Evolutionary conservation across 2,888 invertebrate genomes (phyloP), one percentile per base, ranked within the genome.

Genomic region (Drosophila parthenogenetica): DNA sequence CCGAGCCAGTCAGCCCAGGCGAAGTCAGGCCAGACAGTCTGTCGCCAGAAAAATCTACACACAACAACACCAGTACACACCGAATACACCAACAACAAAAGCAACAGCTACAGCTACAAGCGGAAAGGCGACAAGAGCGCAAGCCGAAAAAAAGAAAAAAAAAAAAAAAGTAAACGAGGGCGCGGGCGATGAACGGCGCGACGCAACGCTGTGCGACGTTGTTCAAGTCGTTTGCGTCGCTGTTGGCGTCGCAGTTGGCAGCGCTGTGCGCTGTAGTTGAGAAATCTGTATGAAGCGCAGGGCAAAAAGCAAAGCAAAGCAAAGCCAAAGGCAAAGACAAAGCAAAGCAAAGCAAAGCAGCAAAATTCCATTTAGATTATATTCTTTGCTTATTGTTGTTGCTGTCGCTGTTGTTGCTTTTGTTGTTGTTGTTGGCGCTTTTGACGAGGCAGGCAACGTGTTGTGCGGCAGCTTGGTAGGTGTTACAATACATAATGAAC

Each of bases 341-440:
- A 70, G 69, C 77, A 69, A 83, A 70, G 69, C 77, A 69, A 83
- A 73, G 76, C 70, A 48, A 83, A 83, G 79, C 57, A 51, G 35
- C 79, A 80, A 79, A 86, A 86, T 81, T 86, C 78, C 84, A 85
- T 74, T 86, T 83, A 81, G 78, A 86, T 86, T 83, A 82, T 83
- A 68, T 80, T 73, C 82, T 73, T 71, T 67, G 64, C 61, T 61
- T 57, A 64, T 64, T 58, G 50, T 54, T 58, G 50, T 54, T 59
- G 53, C 49, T 61, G 46, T 46, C 65, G 46, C 43, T 62, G 49
- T 42, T 71, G 22, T 22, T 22, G 22, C n/a, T n/a, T 3, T 1
- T 25, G 57, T 57, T 77, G 67, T 64, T 79, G 60, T 69, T 80
- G 69, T 73, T 81, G 73, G 69, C 74, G 71, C 70, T 82, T 68